Conservation (phyloP, 1,140 invertebrate species). For the Formica selysi region DNA sequence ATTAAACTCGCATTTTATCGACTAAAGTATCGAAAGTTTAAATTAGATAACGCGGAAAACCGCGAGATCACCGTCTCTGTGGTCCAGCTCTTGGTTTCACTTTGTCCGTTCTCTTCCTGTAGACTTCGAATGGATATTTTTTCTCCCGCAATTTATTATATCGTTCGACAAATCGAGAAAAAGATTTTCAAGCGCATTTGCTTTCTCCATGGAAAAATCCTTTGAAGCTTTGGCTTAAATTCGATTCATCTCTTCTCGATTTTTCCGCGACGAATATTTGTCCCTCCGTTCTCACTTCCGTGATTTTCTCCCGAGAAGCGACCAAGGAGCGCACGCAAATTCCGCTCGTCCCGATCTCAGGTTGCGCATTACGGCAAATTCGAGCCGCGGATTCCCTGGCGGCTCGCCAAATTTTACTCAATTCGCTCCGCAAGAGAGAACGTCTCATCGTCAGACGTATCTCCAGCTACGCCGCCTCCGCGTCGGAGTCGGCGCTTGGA, state of each 20-base stretch:
- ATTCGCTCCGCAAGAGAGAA: slow-evolving; percentile 17
- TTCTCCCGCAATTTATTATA: no score
- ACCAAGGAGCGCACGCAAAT: not conserved
- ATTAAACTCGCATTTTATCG: not conserved
- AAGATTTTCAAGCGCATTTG: no score
- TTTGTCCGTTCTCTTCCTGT: not conserved
- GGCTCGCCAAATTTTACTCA: slow-evolving; percentile 37
- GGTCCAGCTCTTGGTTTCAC: not conserved
- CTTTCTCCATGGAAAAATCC: no score
- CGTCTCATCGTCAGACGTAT: not conserved
- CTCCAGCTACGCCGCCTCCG: slow-evolving; percentile 31
- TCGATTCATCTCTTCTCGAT: not conserved
- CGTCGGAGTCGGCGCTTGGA: slow-evolving; percentile 39
- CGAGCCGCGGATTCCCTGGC: slow-evolving; percentile 27
- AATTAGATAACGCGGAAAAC: slow-evolving; percentile 62
- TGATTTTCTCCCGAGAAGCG: not conserved
- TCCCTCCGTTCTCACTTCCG: not conserved
- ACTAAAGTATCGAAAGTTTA: slow-evolving; percentile 1
- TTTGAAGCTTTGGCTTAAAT: not conserved
- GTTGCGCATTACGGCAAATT: slow-evolving; percentile 28
- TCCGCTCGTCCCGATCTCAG: slow-evolving; percentile 34
- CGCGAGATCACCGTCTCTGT: not conserved
- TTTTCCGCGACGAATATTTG: not conserved
- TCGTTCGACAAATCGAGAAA: no score
- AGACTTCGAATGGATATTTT: not conserved